Evolutionary conservation across 2,113 vertebrate species (phyloP).

Genomic region (Sakesphorus luctuosus): DNA sequence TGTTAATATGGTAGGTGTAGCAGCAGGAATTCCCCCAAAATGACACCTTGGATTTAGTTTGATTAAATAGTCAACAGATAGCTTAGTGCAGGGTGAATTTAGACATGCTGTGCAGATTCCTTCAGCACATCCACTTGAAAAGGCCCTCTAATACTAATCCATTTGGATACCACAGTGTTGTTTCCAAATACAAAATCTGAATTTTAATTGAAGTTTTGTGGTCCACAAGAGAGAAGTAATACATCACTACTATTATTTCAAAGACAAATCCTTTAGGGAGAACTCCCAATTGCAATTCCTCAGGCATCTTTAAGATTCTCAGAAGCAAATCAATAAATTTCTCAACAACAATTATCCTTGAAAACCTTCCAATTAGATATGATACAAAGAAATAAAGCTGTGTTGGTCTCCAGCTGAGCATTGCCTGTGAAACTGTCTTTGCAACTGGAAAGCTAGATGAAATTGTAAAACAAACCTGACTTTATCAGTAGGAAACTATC

Average conservation of each 20-base stretch:
- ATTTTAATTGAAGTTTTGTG: conserved; percentile 36
- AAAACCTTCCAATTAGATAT: conserved; percentile 17
- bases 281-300: not conserved
- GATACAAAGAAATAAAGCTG: conserved; percentile 5
- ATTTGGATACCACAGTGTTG: not conserved
- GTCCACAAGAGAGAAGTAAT: not conserved
- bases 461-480: not conserved
- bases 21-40: not conserved
- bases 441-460: not conserved
- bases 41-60: not conserved
- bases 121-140: not conserved
- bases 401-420: not conserved
- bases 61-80: not conserved
- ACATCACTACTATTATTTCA: not conserved
- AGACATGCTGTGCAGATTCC: not conserved
- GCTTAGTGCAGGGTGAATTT: not conserved
- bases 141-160: not conserved
- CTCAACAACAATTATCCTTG: not conserved
- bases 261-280: not conserved
- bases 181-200: not conserved
- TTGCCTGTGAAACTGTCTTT: not conserved
- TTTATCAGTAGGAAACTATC: not conserved
- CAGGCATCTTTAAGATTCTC: conserved; percentile 11
- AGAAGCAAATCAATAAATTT: conserved; percentile 25
- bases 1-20: not conserved